phyloP scores from a whole-genome alignment of 2,888 invertebrate species.

The Tetranychus piercei region DNA sequence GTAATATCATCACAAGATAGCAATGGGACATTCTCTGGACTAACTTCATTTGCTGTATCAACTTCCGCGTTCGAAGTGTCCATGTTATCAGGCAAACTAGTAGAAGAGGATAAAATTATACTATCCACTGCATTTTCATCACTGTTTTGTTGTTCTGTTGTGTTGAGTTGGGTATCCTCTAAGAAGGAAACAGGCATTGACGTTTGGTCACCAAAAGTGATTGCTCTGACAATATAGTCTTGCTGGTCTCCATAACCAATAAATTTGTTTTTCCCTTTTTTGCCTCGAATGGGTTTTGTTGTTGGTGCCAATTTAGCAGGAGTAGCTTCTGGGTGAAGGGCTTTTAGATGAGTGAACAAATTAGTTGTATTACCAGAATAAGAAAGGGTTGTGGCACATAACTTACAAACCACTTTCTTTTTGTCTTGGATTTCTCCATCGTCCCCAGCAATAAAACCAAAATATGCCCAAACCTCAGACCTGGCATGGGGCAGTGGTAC shows the following conservation, averaged over 20 bases:
- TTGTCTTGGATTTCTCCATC: slow-evolving; percentile 23
- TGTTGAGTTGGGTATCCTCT: neutral
- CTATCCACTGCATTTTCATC: neutral
- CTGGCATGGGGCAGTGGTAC: slow-evolving; percentile 23
- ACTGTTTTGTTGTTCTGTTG: neutral
- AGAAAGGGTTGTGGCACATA: slow-evolving; percentile 22
- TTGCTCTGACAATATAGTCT: slow-evolving; percentile 12
- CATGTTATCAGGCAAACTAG: slow-evolving; percentile 1
- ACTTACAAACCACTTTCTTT: slow-evolving; percentile 22
- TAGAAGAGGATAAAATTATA: slow-evolving; percentile 1
- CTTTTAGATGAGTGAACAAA: slow-evolving; percentile 23
- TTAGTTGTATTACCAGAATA: slow-evolving; percentile 24
- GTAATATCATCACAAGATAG: slow-evolving; percentile 20
- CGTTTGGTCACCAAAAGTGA: slow-evolving; percentile 10
- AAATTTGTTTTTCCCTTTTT: slow-evolving; percentile 15
- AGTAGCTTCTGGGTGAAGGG: slow-evolving; percentile 23
- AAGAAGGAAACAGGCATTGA: neutral
- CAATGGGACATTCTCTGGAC: neutral
- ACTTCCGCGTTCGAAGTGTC: neutral
- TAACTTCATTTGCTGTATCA: neutral
- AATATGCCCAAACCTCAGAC: slow-evolving; percentile 23
- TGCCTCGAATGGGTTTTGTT: slow-evolving; percentile 5
- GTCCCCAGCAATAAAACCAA: slow-evolving; percentile 23
- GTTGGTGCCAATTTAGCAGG: slow-evolving; percentile 17
- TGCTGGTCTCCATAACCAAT: neutral